phyloP scores from a whole-genome alignment of 2,797 vertebrate species.

The Antrozous pallidus region DNA sequence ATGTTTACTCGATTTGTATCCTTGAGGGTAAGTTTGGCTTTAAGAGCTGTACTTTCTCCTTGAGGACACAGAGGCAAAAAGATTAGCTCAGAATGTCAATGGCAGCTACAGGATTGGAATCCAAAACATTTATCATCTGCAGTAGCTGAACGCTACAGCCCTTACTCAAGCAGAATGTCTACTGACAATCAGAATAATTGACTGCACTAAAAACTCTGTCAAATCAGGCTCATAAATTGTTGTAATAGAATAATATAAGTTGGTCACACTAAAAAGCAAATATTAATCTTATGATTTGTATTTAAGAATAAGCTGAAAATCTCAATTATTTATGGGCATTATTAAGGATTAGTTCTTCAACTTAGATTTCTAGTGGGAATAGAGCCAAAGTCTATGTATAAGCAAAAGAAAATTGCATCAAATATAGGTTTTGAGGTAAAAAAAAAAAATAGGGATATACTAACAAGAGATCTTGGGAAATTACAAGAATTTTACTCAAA shows the following conservation, averaged over 20 bases:
- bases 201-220: not conserved
- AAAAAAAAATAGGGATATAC: not conserved
- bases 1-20: not conserved
- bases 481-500: slow-evolving; percentile 8
- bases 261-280: slow-evolving; percentile 12
- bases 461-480: not conserved
- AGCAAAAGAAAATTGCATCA: not conserved
- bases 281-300: slow-evolving; percentile 21
- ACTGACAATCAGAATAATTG: not conserved
- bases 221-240: slow-evolving; percentile 15
- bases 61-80: not conserved
- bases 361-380: not conserved
- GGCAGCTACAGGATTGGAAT: not conserved
- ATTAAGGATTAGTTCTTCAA: not conserved
- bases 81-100: not conserved
- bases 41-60: not conserved
- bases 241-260: slow-evolving; percentile 14
- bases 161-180: not conserved
- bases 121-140: not conserved
- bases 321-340: not conserved
- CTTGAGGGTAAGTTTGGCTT: not conserved
- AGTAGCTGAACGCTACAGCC: not conserved
- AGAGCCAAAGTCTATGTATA: not conserved
- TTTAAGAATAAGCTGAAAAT: slow-evolving; percentile 42
- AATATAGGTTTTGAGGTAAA: not conserved